These are phyloP conservation scores for Gorsachius magnificus DNA, from an alignment of 2,797 vertebrate genomes.

Conservation along the genomic window DNA sequence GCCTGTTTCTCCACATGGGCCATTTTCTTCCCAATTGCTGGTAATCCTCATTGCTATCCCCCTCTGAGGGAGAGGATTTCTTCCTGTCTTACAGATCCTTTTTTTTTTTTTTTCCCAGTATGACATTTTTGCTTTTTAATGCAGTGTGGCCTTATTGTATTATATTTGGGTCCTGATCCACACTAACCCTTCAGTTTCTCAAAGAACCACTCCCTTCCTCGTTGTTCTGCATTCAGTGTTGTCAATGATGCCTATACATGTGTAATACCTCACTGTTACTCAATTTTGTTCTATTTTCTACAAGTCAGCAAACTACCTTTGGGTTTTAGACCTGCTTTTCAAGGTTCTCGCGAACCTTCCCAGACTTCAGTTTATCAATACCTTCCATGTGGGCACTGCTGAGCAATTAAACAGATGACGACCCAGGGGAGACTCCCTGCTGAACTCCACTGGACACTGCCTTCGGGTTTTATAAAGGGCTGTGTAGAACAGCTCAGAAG, in stretches of 20 bases:
- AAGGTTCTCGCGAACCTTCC: neutral
- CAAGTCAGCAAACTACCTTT: neutral
- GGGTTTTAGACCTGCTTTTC: neutral
- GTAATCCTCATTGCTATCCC: neutral
- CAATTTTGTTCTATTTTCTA: neutral
- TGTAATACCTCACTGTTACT: neutral
- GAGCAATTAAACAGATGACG: neutral
- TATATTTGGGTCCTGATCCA: neutral
- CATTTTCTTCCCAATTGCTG: neutral
- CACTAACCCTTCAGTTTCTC: neutral
- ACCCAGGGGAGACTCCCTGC: neutral
- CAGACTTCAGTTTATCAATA: neutral
- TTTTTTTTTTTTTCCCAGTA: neutral
- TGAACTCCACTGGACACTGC: neutral
- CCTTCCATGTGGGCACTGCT: neutral
- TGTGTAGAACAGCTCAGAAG: neutral
- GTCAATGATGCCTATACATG: neutral
- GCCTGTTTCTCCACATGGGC: neutral
- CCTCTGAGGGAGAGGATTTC: neutral
- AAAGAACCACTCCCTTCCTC: neutral
- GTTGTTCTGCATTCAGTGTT: neutral
- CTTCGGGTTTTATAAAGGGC: neutral
- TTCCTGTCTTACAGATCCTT: neutral
- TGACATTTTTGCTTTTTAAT: neutral
- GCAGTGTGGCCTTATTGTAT: neutral